Evolutionary conservation across 2,888 invertebrate species (phyloP), one percentile per base, ranked within the genome.

Genomic region (Aromia moschata): DNA sequence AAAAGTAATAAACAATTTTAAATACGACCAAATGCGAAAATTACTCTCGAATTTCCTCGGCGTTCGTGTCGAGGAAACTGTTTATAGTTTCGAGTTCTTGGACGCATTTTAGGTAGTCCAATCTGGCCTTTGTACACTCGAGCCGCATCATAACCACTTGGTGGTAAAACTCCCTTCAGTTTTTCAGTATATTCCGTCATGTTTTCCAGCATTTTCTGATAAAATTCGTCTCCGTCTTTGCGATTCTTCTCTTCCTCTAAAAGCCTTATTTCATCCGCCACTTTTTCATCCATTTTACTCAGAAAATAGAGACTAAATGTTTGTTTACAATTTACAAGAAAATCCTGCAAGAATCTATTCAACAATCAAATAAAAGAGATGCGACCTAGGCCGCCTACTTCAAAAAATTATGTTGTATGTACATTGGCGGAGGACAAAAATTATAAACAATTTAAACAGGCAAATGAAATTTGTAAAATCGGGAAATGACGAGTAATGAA

Each of bases 261-360:
- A 9, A 37, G n/a, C 2, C 38, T 9, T 30, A 38, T 33, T n/a
- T 49, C 38, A n/a, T 20, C 49, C 10, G 38, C 20, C 11, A 38
- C 49, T 38, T 38, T 37, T 4, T 18, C 36, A n/a, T 38, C 49
- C 49, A 49, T 36, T 15, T 49, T 38, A n/a, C 25, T 25, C 3
- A n/a, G n/a, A n/a, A n/a, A n/a, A n/a, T n/a, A n/a, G n/a, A n/a
- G n/a, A n/a, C n/a, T n/a, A n/a, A n/a, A n/a, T n/a, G n/a, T n/a
- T n/a, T n/a, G n/a, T n/a, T n/a, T n/a, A n/a, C n/a, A n/a, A n/a
- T n/a, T n/a, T n/a, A n/a, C n/a, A n/a, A n/a, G n/a, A n/a, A n/a
- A n/a, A n/a, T n/a, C n/a, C n/a, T n/a, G n/a, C n/a, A n/a, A n/a
- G n/a, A n/a, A n/a, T n/a, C n/a, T 25, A 7, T 25, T 7, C 7